phyloP scores from a whole-genome alignment of 2,113 vertebrate genomes.

The Mus pahari region DNA sequence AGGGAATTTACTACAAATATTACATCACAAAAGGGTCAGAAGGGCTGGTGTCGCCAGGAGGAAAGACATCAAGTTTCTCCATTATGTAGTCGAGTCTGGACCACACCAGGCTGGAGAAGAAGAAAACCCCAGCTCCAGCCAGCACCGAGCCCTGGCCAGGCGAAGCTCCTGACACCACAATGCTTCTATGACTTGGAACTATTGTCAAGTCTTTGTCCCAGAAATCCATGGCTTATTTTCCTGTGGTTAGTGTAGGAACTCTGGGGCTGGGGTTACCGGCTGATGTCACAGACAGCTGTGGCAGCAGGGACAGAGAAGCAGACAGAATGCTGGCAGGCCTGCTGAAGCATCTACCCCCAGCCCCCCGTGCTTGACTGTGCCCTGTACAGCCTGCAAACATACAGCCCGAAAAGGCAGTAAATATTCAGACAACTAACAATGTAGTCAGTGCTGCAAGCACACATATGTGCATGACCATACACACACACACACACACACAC shows the following conservation, averaged over 20 bases:
- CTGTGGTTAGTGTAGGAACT: background rate
- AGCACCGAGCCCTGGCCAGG: rapidly evolving
- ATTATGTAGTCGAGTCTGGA: background rate
- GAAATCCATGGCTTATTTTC: background rate
- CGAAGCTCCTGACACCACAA: background rate
- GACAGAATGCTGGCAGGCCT: background rate
- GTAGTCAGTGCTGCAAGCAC: background rate
- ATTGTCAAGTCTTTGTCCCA: background rate
- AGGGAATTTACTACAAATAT: background rate
- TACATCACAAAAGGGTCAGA: background rate
- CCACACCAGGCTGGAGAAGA: background rate
- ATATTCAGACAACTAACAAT: background rate
- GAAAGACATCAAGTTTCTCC: background rate
- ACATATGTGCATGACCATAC: background rate
- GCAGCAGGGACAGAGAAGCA: background rate
- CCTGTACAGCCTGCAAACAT: background rate
- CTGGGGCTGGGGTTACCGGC: background rate
- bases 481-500: too few relatives aligned
- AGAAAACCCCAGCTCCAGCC: rapidly evolving
- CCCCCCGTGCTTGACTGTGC: too few relatives aligned
- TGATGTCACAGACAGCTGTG: background rate
- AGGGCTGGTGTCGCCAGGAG: background rate
- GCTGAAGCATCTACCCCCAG: too few relatives aligned
- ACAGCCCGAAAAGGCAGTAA: background rate
- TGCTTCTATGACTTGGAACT: background rate